Percentiles rank a stretch among this genome's conserved stretches.
phyloP scores from a whole-genome alignment of 2,797 vertebrate species.

The Scolopax bukidnonensis region DNA sequence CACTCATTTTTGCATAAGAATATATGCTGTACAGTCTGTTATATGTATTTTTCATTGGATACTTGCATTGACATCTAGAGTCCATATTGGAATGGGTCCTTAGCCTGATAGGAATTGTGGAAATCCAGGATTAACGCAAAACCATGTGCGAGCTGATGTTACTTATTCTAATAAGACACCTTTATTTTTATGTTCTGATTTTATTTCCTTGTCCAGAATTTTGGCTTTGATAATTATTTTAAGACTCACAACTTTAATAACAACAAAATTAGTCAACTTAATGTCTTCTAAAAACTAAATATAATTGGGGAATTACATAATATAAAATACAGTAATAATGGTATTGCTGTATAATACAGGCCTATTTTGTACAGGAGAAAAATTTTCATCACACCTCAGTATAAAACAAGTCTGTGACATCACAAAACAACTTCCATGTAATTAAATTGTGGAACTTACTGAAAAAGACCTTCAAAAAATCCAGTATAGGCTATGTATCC shows the following conservation, averaged over 20 bases:
- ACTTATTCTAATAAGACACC: neutral
- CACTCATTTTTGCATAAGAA: neutral
- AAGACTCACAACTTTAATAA: neutral
- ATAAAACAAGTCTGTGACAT: neutral
- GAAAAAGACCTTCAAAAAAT: neutral
- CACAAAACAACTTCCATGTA: neutral
- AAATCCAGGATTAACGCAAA: neutral
- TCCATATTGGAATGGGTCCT: neutral
- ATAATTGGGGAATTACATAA: no score
- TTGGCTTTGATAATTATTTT: neutral
- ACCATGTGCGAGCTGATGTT: fast-evolving
- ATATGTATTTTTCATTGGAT: neutral
- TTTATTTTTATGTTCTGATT: neutral
- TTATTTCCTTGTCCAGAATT: neutral
- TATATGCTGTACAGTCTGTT: neutral
- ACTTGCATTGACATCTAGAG: neutral
- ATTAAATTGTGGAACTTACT: neutral
- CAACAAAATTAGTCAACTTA: neutral
- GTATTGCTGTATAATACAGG: neutral
- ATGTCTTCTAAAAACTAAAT: neutral
- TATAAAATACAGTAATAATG: no score
- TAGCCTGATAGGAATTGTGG: neutral
- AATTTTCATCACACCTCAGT: neutral
- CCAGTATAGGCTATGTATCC: no score
- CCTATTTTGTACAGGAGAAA: neutral